Conservation (phyloP, 2,113 vertebrate species). For the Paracanthobrama guichenoti region DNA sequence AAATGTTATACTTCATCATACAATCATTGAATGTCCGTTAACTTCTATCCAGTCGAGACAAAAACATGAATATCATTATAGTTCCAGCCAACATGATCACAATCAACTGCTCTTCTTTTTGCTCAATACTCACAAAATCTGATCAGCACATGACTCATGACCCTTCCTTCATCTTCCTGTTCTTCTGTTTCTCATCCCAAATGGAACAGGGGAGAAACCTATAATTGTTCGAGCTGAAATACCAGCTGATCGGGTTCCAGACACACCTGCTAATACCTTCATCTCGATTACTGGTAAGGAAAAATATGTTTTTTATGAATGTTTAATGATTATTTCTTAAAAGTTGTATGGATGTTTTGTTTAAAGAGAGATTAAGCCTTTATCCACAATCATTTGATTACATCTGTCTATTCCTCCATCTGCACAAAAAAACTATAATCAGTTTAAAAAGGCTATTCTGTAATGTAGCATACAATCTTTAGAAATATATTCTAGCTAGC, state of each 20-base stretch:
- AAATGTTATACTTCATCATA: background rate
- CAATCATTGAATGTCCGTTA: background rate
- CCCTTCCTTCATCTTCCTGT: background rate
- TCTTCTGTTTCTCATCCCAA: background rate
- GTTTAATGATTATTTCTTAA: background rate
- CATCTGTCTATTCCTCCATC: too few relatives aligned
- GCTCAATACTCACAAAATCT: background rate
- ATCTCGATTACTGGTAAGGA: constrained; percentile 64
- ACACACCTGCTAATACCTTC: constrained; percentile 57
- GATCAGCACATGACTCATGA: background rate
- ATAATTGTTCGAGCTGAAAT: background rate
- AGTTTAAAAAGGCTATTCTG: too few relatives aligned
- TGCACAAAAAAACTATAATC: too few relatives aligned
- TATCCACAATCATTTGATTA: background rate
- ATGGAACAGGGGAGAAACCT: constrained; percentile 32
- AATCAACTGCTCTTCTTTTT: background rate
- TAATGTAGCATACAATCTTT: too few relatives aligned
- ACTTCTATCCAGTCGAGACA: background rate
- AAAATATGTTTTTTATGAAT: background rate
- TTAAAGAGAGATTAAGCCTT: background rate
- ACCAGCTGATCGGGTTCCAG: constrained; percentile 52
- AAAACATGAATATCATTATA: background rate
- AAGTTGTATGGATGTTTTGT: background rate
- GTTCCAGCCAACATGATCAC: background rate
- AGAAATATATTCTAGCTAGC: too few relatives aligned